Percentiles rank a stretch among this genome's conserved stretches.
Conservation (phyloP, 1,140 invertebrate species). For the Bursaphelenchus mucronatus region DNA sequence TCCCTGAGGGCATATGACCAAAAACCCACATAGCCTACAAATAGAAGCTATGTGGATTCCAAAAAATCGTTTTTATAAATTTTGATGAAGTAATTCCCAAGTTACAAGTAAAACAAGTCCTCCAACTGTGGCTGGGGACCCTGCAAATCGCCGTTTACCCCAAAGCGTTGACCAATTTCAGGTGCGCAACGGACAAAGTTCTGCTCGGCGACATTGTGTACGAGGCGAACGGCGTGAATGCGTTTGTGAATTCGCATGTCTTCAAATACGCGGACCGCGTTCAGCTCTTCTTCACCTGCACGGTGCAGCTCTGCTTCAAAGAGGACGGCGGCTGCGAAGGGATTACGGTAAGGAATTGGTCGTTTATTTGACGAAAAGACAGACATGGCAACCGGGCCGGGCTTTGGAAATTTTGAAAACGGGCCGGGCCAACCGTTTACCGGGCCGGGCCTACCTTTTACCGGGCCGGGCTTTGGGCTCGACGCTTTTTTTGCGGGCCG, state of each 20-base stretch:
- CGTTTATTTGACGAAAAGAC: background rate
- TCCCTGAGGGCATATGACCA: no score
- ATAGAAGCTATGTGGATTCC: no score
- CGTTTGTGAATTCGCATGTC: conserved; percentile 51
- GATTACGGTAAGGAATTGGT: conserved; percentile 37
- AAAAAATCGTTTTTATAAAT: background rate
- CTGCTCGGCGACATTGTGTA: conserved; percentile 52
- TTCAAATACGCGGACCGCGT: conserved; percentile 61
- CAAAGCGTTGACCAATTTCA: conserved; percentile 25
- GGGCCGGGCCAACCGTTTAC: no score
- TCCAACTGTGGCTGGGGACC: background rate
- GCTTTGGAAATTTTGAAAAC: no score
- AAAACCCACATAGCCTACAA: no score
- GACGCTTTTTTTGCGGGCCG: no score
- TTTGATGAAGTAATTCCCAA: no score
- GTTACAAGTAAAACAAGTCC: conserved; percentile 18
- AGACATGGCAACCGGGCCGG: no score
- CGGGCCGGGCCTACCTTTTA: no score
- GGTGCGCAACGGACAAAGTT: conserved; percentile 45
- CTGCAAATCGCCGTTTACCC: background rate
- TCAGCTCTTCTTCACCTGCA: conserved; percentile 60
- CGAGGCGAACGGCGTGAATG: conserved; percentile 39
- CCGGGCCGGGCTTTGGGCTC: no score
- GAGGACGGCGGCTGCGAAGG: conserved; percentile 60
- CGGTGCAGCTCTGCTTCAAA: conserved; percentile 57